Conservation (phyloP, 2,797 vertebrate genomes). For the Lepidocolaptes lacrymiger region DNA sequence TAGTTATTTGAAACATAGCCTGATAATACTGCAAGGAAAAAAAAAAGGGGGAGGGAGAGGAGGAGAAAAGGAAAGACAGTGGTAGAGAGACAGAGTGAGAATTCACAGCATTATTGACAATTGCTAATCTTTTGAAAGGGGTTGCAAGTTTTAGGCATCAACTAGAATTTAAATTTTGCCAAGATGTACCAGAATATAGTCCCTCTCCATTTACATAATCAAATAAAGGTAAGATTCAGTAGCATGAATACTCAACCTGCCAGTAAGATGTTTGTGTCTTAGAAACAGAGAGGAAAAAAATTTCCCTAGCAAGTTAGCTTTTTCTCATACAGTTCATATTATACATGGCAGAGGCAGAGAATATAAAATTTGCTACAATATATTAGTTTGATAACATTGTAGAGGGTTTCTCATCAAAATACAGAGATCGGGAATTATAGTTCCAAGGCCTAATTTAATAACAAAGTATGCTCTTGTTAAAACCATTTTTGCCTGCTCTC, state of each 20-base stretch:
- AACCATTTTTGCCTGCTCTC: background rate
- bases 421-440: constrained; percentile 29
- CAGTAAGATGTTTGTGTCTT: constrained; percentile 58
- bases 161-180: constrained; percentile 55
- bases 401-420: constrained; percentile 67
- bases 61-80: background rate
- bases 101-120: background rate
- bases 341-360: constrained; percentile 23
- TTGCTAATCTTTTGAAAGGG: background rate
- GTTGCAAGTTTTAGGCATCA: constrained; percentile 10
- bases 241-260: constrained; percentile 14
- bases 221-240: constrained; percentile 59
- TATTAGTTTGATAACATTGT: constrained; percentile 66
- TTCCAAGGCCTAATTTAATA: constrained; percentile 48
- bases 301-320: background rate
- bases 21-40: background rate
- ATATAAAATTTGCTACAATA: constrained; percentile 50
- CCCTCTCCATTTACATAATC: constrained; percentile 54
- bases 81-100: background rate
- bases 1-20: constrained; percentile 44
- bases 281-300: constrained; percentile 40
- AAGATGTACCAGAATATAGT: constrained; percentile 26
- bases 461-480: constrained; percentile 46
- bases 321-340: constrained; percentile 55
- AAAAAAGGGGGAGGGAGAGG: fast-evolving